These are phyloP conservation scores for Delia radicum DNA, from an alignment of 1,140 invertebrate species.

Conservation along the genomic window DNA sequence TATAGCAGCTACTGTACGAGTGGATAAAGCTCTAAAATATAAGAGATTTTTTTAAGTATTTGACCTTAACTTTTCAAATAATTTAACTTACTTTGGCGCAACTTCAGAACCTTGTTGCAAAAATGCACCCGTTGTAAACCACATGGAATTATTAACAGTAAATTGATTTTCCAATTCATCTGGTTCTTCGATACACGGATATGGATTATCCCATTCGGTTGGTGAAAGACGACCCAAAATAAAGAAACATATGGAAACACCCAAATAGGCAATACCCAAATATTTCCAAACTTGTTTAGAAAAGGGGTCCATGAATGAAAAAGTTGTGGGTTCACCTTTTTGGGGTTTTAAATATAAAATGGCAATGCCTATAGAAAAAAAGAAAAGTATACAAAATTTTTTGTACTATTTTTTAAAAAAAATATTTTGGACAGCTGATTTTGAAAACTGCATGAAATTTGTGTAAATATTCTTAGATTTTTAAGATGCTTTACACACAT, in stretches of 20 bases:
- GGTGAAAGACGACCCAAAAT: slow-evolving; percentile 77
- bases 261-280: slow-evolving; percentile 73
- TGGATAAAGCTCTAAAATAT: slow-evolving; percentile 69
- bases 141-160: slow-evolving; percentile 77
- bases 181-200: slow-evolving; percentile 76
- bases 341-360: slow-evolving; percentile 81
- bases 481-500: no score
- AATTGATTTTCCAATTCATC: slow-evolving; percentile 80
- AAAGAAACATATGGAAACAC: slow-evolving; percentile 77
- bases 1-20: slow-evolving; percentile 74
- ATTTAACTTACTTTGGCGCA: slow-evolving; percentile 68
- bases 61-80: not conserved
- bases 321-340: slow-evolving; percentile 75
- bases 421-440: no score
- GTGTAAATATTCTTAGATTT: no score
- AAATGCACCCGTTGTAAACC: slow-evolving; percentile 78
- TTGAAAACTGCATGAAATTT: no score
- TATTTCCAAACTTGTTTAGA: slow-evolving; percentile 80
- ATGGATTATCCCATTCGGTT: slow-evolving; percentile 81
- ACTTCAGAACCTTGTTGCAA: slow-evolving; percentile 87
- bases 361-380: slow-evolving; percentile 65
- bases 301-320: slow-evolving; percentile 89
- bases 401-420: not conserved
- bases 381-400: not conserved
- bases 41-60: not conserved